Base-by-base conservation (phyloP, 2,797 vertebrate species). In the Streptopelia turtur region DNA sequence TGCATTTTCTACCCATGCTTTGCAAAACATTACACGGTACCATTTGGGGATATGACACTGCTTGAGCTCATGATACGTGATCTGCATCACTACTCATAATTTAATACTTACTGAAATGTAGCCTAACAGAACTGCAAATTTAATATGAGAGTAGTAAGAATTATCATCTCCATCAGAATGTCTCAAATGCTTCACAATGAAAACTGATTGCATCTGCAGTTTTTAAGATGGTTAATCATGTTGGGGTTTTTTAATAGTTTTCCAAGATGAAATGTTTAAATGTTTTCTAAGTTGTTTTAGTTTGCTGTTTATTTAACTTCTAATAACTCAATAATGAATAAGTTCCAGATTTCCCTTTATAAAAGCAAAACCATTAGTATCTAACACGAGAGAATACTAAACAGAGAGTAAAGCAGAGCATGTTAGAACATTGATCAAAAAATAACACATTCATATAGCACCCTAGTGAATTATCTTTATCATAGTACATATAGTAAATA, bases 301-400 rank as follows among this genome's bases (percentile, higher is more conserved):
- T 74, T 92, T 35, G 30, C 52, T 91, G 5, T 90, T 91, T 91
- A 93, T 84, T 94, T 93, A 57, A 71, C 50, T 91, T 90, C 63
- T 55, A 83, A 76, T 66, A 76, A 76, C 74, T 72, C 39, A 87
- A 2, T 75, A 78, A 72, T 1, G 6, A 93, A 80, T 22, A 80
- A 41, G 6, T 83, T 94, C 22, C 20, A 1, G 1, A 57, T 30
- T 76, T 94, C 23, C 55, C 45, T 85, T 87, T 59, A 83, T 63
- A 94, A 85, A 95, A 69, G 9, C 0, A 4, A 72, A 76, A 76
- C 5, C 18, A 16, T 71, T 43, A 68, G 15, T 64, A 17, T 39
- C 79, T 60, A 96, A 90, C 75, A 60, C 4, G 78, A 82, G 31
- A 66, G 52, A 87, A 84, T 45, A 68, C 17, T 75, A 9, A 55